Conservation (phyloP, 2,113 vertebrate genomes). For the Blennius ocellaris region DNA sequence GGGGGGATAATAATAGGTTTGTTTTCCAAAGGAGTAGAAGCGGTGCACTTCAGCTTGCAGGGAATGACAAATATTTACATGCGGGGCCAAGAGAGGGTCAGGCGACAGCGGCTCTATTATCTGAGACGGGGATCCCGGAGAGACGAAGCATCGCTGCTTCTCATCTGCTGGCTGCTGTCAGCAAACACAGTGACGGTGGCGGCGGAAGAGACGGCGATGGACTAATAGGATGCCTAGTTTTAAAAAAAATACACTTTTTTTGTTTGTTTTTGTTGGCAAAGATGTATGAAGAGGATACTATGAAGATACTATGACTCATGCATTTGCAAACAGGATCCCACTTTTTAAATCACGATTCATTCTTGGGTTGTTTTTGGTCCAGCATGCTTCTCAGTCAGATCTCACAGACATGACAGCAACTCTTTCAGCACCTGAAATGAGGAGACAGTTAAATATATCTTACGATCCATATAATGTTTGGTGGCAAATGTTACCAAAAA, state of each 20-base stretch:
- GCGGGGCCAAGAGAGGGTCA: constrained; percentile 55
- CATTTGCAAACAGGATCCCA: no score
- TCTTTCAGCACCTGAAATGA: no score
- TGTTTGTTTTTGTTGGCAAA: no score
- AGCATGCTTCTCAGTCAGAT: no score
- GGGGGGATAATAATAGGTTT: constrained; percentile 74
- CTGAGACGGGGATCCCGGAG: constrained; percentile 26
- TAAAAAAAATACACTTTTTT: neutral
- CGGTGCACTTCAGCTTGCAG: constrained; percentile 58
- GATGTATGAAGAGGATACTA: neutral
- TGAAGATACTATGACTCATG: no score
- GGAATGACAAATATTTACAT: constrained; percentile 82
- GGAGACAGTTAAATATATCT: no score
- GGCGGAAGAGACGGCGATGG: neutral
- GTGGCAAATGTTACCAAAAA: no score
- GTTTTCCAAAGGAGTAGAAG: constrained; percentile 75
- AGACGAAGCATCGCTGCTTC: constrained; percentile 24
- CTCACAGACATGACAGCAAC: no score
- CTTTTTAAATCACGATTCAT: no score
- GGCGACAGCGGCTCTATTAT: constrained; percentile 60
- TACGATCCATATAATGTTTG: no score
- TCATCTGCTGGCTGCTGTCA: constrained; percentile 9
- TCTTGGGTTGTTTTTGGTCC: no score
- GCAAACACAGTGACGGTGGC: neutral
- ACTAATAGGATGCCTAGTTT: neutral